Conservation (phyloP, 2,888 invertebrate genomes). For the Lasiommata megera region DNA sequence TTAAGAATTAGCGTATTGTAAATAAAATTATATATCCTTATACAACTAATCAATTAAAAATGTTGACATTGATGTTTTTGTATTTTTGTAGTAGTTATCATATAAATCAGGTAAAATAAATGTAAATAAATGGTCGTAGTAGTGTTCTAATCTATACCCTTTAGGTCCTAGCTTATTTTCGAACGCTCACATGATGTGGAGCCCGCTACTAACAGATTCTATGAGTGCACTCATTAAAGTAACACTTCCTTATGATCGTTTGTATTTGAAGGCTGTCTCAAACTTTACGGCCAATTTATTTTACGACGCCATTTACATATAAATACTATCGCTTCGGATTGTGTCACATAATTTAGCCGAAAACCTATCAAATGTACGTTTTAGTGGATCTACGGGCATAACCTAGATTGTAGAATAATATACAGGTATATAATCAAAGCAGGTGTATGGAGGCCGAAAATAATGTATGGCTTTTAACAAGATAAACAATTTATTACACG, state of each 20-base stretch:
- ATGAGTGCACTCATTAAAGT: neutral
- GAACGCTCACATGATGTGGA: too few species aligned
- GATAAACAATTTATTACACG: conserved; percentile 1
- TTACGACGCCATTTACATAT: conserved; percentile 13
- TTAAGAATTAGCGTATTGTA: too few species aligned
- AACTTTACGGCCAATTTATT: conserved; percentile 7
- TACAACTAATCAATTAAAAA: too few species aligned
- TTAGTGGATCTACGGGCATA: conserved; percentile 10
- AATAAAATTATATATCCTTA: too few species aligned
- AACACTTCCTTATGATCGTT: conserved; percentile 7
- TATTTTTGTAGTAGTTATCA: too few species aligned
- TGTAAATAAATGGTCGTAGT: too few species aligned
- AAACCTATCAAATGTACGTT: conserved; percentile 3
- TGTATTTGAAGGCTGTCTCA: conserved; percentile 8
- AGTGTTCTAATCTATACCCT: too few species aligned
- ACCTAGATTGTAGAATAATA: neutral
- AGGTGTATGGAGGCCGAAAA: neutral
- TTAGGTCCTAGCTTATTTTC: too few species aligned
- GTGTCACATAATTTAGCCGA: conserved; percentile 19
- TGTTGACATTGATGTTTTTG: too few species aligned
- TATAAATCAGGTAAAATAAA: too few species aligned
- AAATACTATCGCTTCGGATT: conserved; percentile 10
- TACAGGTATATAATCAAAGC: too few species aligned
- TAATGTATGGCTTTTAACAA: neutral
- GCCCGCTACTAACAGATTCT: too few species aligned